These are phyloP conservation scores for Desoria tigrina DNA, from an alignment of 2,888 invertebrate genomes.

Conservation along the genomic window DNA sequence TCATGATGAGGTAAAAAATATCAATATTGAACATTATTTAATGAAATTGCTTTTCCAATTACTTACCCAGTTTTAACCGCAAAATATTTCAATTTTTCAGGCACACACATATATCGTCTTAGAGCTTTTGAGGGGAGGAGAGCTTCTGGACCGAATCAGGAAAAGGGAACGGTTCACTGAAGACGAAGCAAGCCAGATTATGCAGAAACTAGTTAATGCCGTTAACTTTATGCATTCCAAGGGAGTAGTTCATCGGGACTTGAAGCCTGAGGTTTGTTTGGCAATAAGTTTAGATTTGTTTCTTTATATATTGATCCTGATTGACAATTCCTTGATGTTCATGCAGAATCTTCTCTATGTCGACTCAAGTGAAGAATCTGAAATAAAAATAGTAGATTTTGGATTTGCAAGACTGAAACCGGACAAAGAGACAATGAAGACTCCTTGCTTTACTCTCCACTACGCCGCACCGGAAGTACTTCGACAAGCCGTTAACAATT, in stretches of 20 bases:
- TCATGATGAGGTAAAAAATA: slow-evolving; percentile 72
- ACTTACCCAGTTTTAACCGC: too few species aligned
- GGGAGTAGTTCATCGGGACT: slow-evolving; percentile 85
- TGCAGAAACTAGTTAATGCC: slow-evolving; percentile 79
- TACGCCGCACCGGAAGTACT: slow-evolving; percentile 91
- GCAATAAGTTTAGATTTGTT: too few species aligned
- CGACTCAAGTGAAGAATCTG: slow-evolving; percentile 62
- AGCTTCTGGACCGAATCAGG: slow-evolving; percentile 70
- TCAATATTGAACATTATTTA: neutral
- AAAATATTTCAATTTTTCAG: too few species aligned
- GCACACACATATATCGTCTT: slow-evolving; percentile 86
- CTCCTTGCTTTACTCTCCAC: slow-evolving; percentile 90
- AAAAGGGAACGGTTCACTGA: slow-evolving; percentile 73
- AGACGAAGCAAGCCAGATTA: slow-evolving; percentile 73
- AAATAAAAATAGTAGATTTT: slow-evolving; percentile 91
- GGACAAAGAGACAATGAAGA: slow-evolving; percentile 65
- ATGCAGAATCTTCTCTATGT: slow-evolving; percentile 72
- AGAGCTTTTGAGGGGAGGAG: slow-evolving; percentile 82
- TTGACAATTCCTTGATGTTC: too few species aligned
- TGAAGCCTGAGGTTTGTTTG: slow-evolving; percentile 85
- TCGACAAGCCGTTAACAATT: slow-evolving; percentile 60
- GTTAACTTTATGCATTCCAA: slow-evolving; percentile 80
- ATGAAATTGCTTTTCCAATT: too few species aligned
- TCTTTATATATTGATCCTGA: neutral
- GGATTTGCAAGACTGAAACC: slow-evolving; percentile 85